These are phyloP conservation scores for Drosophila tripunctata DNA, from an alignment of 2,888 invertebrate genomes.

Conservation along the genomic window DNA sequence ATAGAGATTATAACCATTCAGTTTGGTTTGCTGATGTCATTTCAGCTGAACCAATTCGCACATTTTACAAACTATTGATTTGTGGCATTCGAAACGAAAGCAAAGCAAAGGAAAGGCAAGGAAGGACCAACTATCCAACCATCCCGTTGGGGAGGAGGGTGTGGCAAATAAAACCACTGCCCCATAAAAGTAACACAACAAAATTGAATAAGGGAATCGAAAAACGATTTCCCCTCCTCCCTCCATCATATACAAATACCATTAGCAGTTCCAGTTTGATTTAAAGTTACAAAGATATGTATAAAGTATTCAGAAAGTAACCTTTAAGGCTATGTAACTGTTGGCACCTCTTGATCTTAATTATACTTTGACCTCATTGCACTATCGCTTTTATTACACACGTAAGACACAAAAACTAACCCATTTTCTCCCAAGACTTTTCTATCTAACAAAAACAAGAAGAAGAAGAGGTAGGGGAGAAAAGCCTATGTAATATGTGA, in stretches of 20 bases:
- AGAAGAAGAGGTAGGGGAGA: not conserved
- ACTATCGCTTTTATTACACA: conserved; percentile 20
- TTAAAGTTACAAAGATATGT: conserved; percentile 4
- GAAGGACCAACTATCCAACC: too few species aligned
- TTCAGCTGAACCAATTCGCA: conserved; percentile 62
- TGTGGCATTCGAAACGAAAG: conserved; percentile 49
- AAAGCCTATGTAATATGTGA: not conserved
- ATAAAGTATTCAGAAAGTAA: not conserved
- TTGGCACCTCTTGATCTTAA: conserved; percentile 8
- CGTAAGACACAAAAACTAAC: conserved; percentile 18
- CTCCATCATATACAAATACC: conserved; percentile 7
- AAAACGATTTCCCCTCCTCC: not conserved
- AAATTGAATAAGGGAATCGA: not conserved
- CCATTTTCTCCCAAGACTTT: conserved; percentile 33
- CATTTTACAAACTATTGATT: conserved; percentile 72
- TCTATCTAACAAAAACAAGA: conserved; percentile 6
- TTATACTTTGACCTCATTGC: conserved; percentile 19
- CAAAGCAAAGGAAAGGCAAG: too few species aligned
- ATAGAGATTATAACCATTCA: conserved; percentile 14
- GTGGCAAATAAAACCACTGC: not conserved
- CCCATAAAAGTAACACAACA: not conserved
- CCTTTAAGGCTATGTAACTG: not conserved
- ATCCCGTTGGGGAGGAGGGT: too few species aligned
- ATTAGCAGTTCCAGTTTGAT: conserved; percentile 9
- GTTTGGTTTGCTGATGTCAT: conserved; percentile 35